A percentile compares a stretch with the other conserved stretches of the same genome.
Conservation (phyloP, 2,113 vertebrate genomes). For the Semnornis frantzii region DNA sequence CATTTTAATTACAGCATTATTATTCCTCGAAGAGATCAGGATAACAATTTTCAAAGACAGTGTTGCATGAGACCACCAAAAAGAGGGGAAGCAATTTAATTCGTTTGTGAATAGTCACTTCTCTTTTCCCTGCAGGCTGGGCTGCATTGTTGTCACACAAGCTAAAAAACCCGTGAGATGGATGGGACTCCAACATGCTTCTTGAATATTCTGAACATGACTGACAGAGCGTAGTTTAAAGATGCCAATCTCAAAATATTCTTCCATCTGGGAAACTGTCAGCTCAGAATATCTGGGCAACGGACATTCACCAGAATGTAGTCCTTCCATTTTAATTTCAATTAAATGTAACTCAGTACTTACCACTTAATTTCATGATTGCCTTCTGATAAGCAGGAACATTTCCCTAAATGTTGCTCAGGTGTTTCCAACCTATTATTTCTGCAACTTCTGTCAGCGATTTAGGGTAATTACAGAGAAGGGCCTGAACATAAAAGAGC, state of each 20-base stretch:
- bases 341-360: not conserved
- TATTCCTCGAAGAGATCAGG: not conserved
- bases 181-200: not conserved
- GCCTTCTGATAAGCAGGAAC: not conserved
- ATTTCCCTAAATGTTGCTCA: not conserved
- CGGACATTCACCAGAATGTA: not conserved
- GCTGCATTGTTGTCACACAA: not conserved
- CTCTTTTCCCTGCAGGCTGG: not conserved
- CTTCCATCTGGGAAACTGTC: not conserved
- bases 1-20: not conserved
- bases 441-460: not conserved
- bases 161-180: not conserved
- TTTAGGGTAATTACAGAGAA: slow-evolving; percentile 2
- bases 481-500: slow-evolving; percentile 1
- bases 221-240: not conserved
- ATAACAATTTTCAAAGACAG: not conserved
- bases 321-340: not conserved
- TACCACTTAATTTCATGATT: not conserved
- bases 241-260: not conserved
- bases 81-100: not conserved
- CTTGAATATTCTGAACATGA: not conserved
- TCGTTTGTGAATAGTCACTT: not conserved
- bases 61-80: not conserved
- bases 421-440: slow-evolving; percentile 11
- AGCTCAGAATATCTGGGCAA: not conserved